Base-by-base conservation (phyloP, 2,888 invertebrate genomes). In the Drosophila algonquin region DNA sequence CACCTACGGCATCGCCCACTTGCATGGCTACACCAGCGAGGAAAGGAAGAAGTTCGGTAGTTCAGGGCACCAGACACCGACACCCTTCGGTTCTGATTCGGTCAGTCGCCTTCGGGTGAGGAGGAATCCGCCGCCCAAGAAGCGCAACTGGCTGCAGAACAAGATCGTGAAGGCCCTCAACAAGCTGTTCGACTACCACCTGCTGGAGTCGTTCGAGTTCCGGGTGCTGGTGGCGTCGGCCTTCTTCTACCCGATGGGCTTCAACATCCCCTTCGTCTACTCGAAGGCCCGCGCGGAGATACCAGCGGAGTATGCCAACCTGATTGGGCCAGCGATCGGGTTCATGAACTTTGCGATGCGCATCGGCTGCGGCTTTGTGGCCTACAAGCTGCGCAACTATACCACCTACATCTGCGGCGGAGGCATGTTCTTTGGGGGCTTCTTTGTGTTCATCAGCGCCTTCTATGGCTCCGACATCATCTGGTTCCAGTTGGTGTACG, bases 251-350 rank as follows among this genome's bases (percentile, higher is more conserved):
- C 94, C 95, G 87, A 93, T 96, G 90, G 96, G 96, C 75, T 94
- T 96, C 87, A 96, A 95, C 89, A 94, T 96, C n/a, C 96, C 97
- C 0, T 97, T 95, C 90, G 93, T 95, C 76, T 97, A 94, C 87
- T 92, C 96, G 4, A 86, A 75, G 51, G 52, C 27, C 6, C 92
- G 94, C 73, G 94, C 95, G 1, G 85, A 89, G 1, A 93, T 94
- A 30, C 76, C 77, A 0, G 0, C 1, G 0, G 18, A 77, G 0
- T 76, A 80, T 27, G 75, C 80, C 0, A 58, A 51, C 1, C 24
- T 77, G 16, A 77, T 90, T 16, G 63, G 85, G 3, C 87, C 90
- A 2, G 92, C 95, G 7, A 94, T 97, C 75, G 97, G 97, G 3
- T 93, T 96, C 18, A 94, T 95, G 21, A 97, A 96, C 90, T 95